A percentile compares a stretch with the other conserved stretches of the same genome.
Evolutionary conservation across 2,888 invertebrate genomes (phyloP).

Genomic region (Plusia festucae): DNA sequence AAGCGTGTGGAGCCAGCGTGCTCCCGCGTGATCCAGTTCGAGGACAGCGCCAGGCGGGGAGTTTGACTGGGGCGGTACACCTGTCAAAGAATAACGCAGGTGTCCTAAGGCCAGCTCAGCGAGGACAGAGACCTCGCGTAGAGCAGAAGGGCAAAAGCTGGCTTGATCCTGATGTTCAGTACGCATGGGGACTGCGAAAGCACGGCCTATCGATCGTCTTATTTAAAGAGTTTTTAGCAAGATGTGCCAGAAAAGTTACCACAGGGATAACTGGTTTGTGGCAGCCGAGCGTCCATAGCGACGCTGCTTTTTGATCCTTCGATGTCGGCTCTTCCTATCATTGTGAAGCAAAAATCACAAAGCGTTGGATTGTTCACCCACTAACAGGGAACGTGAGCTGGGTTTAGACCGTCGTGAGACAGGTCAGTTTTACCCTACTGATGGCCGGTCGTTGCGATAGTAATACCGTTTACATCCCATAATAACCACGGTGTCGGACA

Average conservation of each 20-base stretch:
- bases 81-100: slow-evolving; percentile 91
- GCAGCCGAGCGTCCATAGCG: slow-evolving; percentile 91
- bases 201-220: slow-evolving; percentile 92
- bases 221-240: slow-evolving; percentile 88
- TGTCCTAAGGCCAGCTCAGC: slow-evolving; percentile 91
- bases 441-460: slow-evolving; percentile 88
- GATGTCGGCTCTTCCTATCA: slow-evolving; percentile 94
- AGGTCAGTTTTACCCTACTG: slow-evolving; percentile 91
- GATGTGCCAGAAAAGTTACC: slow-evolving; percentile 93
- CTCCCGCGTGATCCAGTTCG: slow-evolving; percentile 86
- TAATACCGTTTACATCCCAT: slow-evolving; percentile 88
- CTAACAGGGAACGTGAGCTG: slow-evolving; percentile 91
- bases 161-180: slow-evolving; percentile 92
- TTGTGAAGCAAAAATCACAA: slow-evolving; percentile 92
- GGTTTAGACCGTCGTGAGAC: slow-evolving; percentile 91
- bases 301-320: slow-evolving; percentile 92
- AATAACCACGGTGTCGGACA: slow-evolving; percentile 90
- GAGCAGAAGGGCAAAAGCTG: slow-evolving; percentile 92
- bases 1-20: slow-evolving; percentile 90
- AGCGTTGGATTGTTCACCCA: slow-evolving; percentile 93
- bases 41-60: slow-evolving; percentile 90
- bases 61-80: slow-evolving; percentile 92
- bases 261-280: slow-evolving; percentile 92
- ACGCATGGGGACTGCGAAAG: slow-evolving; percentile 91
- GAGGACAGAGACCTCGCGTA: slow-evolving; percentile 92